These are phyloP conservation scores for Drosophila sucinea DNA, from an alignment of 1,140 invertebrate species.

Conservation along the genomic window DNA sequence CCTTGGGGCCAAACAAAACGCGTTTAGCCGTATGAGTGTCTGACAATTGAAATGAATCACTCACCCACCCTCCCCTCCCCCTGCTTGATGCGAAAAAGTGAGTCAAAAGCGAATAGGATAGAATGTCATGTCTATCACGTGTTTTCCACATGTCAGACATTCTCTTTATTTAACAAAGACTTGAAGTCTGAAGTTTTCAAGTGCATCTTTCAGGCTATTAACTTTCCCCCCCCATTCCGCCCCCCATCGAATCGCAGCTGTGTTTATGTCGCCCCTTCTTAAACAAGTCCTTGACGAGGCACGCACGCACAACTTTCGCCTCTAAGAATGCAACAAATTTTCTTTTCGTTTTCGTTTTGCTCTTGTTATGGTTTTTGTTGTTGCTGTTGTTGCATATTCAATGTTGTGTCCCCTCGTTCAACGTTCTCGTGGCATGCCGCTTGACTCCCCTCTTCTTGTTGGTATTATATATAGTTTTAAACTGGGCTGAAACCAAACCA, in stretches of 20 bases:
- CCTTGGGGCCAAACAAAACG: slow-evolving; percentile 39
- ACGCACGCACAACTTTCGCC: slow-evolving; percentile 67
- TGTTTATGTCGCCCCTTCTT: slow-evolving; percentile 40
- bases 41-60: slow-evolving; percentile 43
- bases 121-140: background rate
- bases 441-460: background rate
- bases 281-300: slow-evolving; percentile 23
- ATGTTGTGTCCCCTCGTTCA: background rate
- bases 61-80: too few relatives aligned
- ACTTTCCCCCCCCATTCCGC: slow-evolving; percentile 22
- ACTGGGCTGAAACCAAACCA: slow-evolving; percentile 34
- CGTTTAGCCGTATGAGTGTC: slow-evolving; percentile 55
- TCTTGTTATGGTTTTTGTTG: slow-evolving; percentile 23
- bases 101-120: background rate
- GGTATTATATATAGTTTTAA: slow-evolving; percentile 7
- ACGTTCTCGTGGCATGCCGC: background rate
- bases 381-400: slow-evolving; percentile 16
- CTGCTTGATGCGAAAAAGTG: background rate
- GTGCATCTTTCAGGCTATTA: slow-evolving; percentile 46
- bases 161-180: slow-evolving; percentile 42
- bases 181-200: slow-evolving; percentile 50
- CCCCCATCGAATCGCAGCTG: slow-evolving; percentile 19
- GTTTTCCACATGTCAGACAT: background rate
- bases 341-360: slow-evolving; percentile 15
- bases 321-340: slow-evolving; percentile 70